Base-by-base conservation (phyloP, 1,140 invertebrate species). In the Xylocopa sonorina region DNA sequence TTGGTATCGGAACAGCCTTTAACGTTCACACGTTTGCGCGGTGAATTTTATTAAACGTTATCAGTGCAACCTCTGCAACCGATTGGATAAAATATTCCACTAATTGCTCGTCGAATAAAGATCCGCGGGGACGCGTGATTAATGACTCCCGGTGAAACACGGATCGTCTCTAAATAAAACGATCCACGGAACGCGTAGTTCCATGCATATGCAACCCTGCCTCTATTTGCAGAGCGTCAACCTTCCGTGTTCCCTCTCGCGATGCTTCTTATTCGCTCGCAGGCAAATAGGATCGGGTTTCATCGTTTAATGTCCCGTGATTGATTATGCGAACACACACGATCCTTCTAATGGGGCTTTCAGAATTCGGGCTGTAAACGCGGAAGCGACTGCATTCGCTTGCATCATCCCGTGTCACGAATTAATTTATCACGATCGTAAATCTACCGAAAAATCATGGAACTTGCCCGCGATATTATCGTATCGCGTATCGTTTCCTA, bases 261-360 rank as follows among this genome's bases (percentile, higher is more conserved):
- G 67, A 67, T 69, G 24, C 43, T 38, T 51, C 58, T 53, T 43
- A 50, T 82, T 63, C 51, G 24, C 67, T 63, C 55, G 76, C 82
- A 89, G 84, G 86, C 78, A 90, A 88, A 90, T 88, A 90, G 68
- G 87, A 89, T 91, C 89, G 53, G 72, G 82, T 91, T 87, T 87
- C 90, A 82, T 67, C 81, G 82, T 86, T 89, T 78, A 88, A 79
- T 75, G 63, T 64, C 55, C 60, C 34, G 51, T 91, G 90, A 91
- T 91, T 90, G 89, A 91, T 91, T 83, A 85, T 76, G 79, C 81
- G 83, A 89, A 89, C 89, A 88, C 46, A 86, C 60, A 86, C 72
- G 75, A 78, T 66, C 78, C 63, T 79, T 14, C 79, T 90, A 90
- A 91, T 90, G 88, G 86, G 85, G 55, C 78, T 76, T 38, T 80